Evolutionary conservation across 1,140 invertebrate genomes (phyloP), one percentile per base, ranked within the genome.

Genomic region (Orchesella cincta): DNA sequence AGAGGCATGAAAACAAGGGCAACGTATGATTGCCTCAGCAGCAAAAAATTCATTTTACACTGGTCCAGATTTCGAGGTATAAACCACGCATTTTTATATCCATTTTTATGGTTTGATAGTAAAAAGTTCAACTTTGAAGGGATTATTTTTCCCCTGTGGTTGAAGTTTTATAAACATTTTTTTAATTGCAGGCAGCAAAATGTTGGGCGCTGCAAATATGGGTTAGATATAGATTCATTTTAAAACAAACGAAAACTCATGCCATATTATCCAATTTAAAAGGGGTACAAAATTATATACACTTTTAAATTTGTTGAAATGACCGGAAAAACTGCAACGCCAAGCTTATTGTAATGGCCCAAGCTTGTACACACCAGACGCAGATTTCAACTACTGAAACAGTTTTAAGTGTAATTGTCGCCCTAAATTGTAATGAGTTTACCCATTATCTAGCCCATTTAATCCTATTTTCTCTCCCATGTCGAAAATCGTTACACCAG

Each of bases 281-380:
- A 29, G 8, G 2, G 5, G 1, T 26, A 34, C 23, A 23, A 23
- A 12, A 52, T 18, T 18, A 51, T 28, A 33, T 8, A 8, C 5
- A 46, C 39, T 74, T 20, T 73, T 67, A 62, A 29, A 20, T 23
- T 46, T 39, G 20, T 3, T 74, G 52, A 28, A 31, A 31, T 46
- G 29, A 28, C 78, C 82, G 89, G 92, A 92, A 76, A 91, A 97
- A 89, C 91, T 90, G 31, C 92, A 93, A 74, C 97, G 94, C 0
- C 92, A 97, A 83, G 93, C 92, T 1, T 84, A n/a, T 96, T 73
- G 88, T 96, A 3, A 98, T 94, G 87, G 96, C 96, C 1, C 94
- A 97, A n/a, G n/a, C n/a, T 46, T 8, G 39, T 46, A 46, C 18
- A 46, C 39, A 46, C 18, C 39, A 46, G 5, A 46, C 39, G 18